Evolutionary conservation across 2,888 invertebrate genomes (phyloP), one percentile per base, ranked within the genome.

Genomic region (Escarpia spicata): DNA sequence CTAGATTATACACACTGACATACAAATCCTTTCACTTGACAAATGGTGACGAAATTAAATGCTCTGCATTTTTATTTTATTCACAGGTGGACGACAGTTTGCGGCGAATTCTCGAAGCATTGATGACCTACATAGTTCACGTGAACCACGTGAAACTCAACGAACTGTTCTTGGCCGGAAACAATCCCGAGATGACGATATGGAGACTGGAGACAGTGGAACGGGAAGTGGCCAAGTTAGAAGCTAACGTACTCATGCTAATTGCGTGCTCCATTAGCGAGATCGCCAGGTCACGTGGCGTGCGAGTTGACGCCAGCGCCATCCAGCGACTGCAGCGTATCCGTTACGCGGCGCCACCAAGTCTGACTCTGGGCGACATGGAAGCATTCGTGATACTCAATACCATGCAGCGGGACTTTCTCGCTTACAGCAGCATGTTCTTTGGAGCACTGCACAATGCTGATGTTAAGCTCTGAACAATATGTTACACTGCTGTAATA

Each of bases 121-220:
- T 75, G 75, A 75, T 75, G 75, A 75, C 75, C 75, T 75, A 75
- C 75, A 75, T 75, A 75, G 75, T 19, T 75, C 75, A 75, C 75
- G 75, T 75, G 26, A 75, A 75, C 75, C 75, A 75, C 26, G 75
- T 75, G 75, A 75, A 75, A 8, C 75, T 75, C 26, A 26, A 26
- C 75, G 75, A 75, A 2, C 19, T 75, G 75, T 75, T 75, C n/a
- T 75, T n/a, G 75, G 75, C 75, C 1, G 75, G 75, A 26, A 75
- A 75, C 26, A 75, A 75, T 6, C 75, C 75, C 2, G 75, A 15
- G 26, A 15, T 19, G 75, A 75, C 26, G 19, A 26, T 75, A 4
- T 75, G n/a, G 75, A 75, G 75, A 75, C 26, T n/a, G n/a, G 26
- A n/a, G 75, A 75, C 75, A 26, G 3, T 75, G 75, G 75, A 75